These are phyloP conservation scores for Picus viridis DNA, from an alignment of 2,797 vertebrate genomes.

Conservation along the genomic window DNA sequence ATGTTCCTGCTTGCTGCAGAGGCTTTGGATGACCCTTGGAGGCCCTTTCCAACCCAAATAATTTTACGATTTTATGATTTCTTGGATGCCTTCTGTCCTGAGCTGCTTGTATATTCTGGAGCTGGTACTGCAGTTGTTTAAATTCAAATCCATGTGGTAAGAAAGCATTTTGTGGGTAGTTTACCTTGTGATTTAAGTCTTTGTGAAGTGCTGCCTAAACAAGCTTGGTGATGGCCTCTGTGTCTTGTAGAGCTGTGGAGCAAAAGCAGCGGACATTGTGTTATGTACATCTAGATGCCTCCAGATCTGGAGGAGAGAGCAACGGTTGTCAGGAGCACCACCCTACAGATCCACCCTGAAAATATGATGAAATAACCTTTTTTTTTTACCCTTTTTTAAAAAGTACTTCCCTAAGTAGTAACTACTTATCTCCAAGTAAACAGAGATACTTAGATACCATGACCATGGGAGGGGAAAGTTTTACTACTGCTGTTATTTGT, in stretches of 20 bases:
- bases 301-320: not conserved
- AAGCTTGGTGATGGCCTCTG: accelerated
- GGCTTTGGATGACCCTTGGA: too few species aligned
- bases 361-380: not conserved
- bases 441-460: not conserved
- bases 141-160: not conserved
- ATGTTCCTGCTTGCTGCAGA: too few species aligned
- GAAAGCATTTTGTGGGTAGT: not conserved
- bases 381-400: not conserved
- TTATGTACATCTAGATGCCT: not conserved
- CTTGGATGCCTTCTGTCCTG: not conserved
- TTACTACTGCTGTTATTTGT: not conserved
- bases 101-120: not conserved
- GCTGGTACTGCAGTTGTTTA: not conserved
- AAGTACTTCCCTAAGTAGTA: not conserved
- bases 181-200: not conserved
- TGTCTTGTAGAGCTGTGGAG: not conserved
- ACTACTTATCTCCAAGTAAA: not conserved
- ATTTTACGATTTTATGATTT: not conserved
- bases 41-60: too few species aligned
- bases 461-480: not conserved
- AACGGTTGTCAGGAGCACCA: not conserved
- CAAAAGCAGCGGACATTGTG: accelerated
- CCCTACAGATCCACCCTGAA: not conserved
- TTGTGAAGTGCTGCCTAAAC: not conserved